Base-by-base conservation (phyloP, 2,888 invertebrate genomes). In the Dryocosmus kuriphilus region DNA sequence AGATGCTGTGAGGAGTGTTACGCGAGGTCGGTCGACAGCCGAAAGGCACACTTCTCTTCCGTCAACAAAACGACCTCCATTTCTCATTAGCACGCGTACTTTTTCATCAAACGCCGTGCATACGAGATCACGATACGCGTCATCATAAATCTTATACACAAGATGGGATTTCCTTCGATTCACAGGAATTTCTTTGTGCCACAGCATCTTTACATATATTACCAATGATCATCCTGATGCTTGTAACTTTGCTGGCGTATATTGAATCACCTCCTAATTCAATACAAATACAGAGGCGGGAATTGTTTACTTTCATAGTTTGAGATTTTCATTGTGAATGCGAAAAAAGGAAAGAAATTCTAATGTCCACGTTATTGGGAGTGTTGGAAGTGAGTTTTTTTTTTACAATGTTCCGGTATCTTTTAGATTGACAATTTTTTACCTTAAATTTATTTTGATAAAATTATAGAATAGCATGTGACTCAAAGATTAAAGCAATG, bases 11-110 rank as follows among this genome's bases (percentile, higher is more conserved):
- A 30, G 46, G 71, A 51, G 71, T 8, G 32, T 32, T 32, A 71
- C n/a, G n/a, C n/a, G 46, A 71, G 27, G 51, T 71, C 71, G 71
- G 71, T 51, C 27, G 71, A 71, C 51, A 71, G 46, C 30, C 71
- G 67, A n/a, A n/a, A 55, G 71, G 71, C 71, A 71, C 71, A 51
- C 65, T 38, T 24, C 65, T 30, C 71, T 71, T 71, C 71, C 71
- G 71, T 71, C 51, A 71, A 71, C 71, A 71, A 71, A 71, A 71
- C 51, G 71, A 71, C 71, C 71, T 71, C 51, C 51, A 71, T 71
- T 51, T n/a, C 71, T 71, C 71, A 46, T 71, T 51, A 71, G 22
- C 51, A 71, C 71, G 30, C 71, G 27, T 51, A 46, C 30, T 51
- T 71, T 71, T 46, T 51, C 71, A 71, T 71, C 14, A 51, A 51